Percentiles rank a stretch among this genome's conserved stretches.
Evolutionary conservation across 2,113 vertebrate species (phyloP).

Genomic region (Plectropomus leopardus): DNA sequence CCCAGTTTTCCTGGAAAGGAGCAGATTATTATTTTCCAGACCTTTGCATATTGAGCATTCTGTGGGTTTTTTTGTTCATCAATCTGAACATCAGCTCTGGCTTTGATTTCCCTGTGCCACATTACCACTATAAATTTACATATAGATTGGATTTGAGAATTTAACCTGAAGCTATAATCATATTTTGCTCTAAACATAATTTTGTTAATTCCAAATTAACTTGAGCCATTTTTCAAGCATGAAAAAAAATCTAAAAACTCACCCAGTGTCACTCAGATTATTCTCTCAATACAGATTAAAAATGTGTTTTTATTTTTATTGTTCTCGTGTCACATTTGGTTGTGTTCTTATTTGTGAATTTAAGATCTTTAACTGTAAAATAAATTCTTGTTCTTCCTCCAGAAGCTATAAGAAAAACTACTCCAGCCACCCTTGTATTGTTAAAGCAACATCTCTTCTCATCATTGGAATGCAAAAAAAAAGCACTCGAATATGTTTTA

Average conservation of each 20-base stretch:
- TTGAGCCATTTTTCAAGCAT: constrained; percentile 46
- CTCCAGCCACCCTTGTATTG: not conserved
- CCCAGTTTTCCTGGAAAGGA: constrained; percentile 29
- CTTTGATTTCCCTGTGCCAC: constrained; percentile 80
- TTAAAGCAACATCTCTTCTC: constrained; percentile 4
- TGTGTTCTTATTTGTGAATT: not conserved
- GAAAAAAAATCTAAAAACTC: not conserved
- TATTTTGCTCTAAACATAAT: constrained; percentile 80
- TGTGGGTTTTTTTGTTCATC: constrained; percentile 79
- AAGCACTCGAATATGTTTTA: not conserved
- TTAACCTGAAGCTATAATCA: constrained; percentile 84
- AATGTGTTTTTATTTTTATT: not conserved
- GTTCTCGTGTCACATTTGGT: not conserved
- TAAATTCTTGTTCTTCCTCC: not conserved
- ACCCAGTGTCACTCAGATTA: not conserved
- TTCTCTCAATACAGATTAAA: not conserved
- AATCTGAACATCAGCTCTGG: constrained; percentile 79
- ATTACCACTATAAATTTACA: constrained; percentile 83
- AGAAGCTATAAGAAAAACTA: not conserved
- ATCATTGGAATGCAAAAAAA: not conserved
- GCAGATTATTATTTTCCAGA: constrained; percentile 63
- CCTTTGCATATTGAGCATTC: constrained; percentile 48
- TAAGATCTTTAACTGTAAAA: constrained; percentile 4
- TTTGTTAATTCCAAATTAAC: constrained; percentile 75
- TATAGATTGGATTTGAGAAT: constrained; percentile 87